These are phyloP conservation scores for Zaprionus vittiger DNA, from an alignment of 1,140 invertebrate genomes.

Conservation along the genomic window DNA sequence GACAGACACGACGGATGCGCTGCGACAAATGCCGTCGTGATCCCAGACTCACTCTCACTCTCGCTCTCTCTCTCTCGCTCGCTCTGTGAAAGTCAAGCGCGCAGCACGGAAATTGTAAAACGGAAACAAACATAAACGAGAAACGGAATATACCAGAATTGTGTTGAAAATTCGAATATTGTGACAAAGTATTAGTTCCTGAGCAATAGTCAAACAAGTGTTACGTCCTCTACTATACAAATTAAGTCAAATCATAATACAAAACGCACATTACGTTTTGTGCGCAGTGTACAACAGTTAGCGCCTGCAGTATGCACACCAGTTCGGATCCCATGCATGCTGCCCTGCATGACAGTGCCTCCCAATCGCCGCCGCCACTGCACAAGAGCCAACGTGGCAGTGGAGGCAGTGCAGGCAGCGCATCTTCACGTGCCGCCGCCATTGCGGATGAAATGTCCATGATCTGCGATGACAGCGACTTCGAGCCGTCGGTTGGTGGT, in stretches of 20 bases:
- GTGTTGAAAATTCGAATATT: conserved; percentile 6
- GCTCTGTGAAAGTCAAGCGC: conserved; percentile 11
- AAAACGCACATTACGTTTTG: not conserved
- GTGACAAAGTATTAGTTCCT: conserved; percentile 60
- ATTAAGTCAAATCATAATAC: conserved; percentile 28
- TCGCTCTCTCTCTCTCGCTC: not conserved
- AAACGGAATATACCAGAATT: not conserved
- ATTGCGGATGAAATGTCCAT: conserved; percentile 64
- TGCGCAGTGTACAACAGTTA: conserved; percentile 8
- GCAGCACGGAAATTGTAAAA: conserved; percentile 6
- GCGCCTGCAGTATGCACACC: conserved; percentile 58
- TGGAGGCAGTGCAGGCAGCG: conserved; percentile 24
- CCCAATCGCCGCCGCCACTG: conserved; percentile 68
- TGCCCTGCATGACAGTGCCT: conserved; percentile 58
- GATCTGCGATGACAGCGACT: conserved; percentile 68
- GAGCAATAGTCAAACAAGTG: conserved; percentile 68
- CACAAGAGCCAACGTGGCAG: conserved; percentile 57
- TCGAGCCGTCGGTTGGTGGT: conserved; percentile 52
- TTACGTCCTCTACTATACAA: conserved; percentile 62
- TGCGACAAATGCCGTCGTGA: conserved; percentile 49
- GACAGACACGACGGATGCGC: conserved; percentile 44
- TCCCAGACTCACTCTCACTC: not conserved
- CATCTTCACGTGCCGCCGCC: conserved; percentile 52
- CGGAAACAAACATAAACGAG: conserved; percentile 26
- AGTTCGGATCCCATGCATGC: conserved; percentile 70